These are phyloP conservation scores for Syngnathus floridae DNA, from an alignment of 2,113 vertebrate species.

Conservation along the genomic window DNA sequence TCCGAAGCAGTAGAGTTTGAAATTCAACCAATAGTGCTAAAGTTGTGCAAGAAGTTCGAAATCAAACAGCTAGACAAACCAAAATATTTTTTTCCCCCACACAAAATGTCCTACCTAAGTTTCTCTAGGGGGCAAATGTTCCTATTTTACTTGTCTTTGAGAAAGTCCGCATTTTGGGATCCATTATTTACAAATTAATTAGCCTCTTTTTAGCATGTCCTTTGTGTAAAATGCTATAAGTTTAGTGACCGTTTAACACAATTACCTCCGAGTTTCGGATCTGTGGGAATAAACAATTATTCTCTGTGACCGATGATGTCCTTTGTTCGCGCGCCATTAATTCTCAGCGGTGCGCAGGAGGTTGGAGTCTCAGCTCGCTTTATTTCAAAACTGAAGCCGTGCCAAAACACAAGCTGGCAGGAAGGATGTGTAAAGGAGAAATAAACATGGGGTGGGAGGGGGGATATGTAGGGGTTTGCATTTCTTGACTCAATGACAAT, in stretches of 20 bases:
- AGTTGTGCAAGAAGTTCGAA: background rate
- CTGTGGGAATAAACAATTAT: slow-evolving; percentile 12
- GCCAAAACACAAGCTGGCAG: slow-evolving; percentile 37
- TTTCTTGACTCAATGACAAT: slow-evolving; percentile 15
- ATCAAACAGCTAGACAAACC: no score
- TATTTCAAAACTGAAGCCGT: slow-evolving; percentile 25
- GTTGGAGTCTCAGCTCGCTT: slow-evolving; percentile 19
- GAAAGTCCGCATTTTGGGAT: background rate
- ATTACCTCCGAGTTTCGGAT: slow-evolving; percentile 9
- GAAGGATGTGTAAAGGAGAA: background rate
- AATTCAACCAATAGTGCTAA: background rate
- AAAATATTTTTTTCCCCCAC: background rate
- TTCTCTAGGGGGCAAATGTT: background rate
- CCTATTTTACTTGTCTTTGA: background rate
- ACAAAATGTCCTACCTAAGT: background rate
- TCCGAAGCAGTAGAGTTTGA: background rate
- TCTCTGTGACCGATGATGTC: slow-evolving; percentile 6
- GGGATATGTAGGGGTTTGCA: slow-evolving; percentile 1
- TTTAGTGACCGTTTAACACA: background rate
- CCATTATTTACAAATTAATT: background rate
- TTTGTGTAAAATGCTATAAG: background rate
- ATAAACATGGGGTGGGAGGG: background rate
- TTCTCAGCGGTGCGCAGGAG: slow-evolving; percentile 13
- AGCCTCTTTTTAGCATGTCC: background rate
- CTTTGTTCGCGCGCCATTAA: slow-evolving; percentile 32